Evolutionary conservation across 2,113 vertebrate species (phyloP), one percentile per base, ranked within the genome.

Genomic region (Phoenicopterus ruber): DNA sequence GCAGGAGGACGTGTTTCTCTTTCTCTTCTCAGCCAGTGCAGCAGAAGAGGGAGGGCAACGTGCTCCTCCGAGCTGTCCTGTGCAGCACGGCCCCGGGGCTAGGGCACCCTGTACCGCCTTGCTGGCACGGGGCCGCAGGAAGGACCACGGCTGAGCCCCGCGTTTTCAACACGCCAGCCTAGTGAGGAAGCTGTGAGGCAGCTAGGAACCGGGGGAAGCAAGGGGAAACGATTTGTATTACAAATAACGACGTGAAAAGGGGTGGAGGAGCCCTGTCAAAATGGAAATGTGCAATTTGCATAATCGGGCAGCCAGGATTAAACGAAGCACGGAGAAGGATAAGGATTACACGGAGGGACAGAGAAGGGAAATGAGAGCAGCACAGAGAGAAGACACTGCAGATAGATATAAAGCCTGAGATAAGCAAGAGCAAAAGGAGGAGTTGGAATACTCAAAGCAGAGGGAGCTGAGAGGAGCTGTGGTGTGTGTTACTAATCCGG

Each of bases 271-370:
- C 63, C 81, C 73, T 94, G 90, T 91, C 90, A 97, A 87, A 96
- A 98, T 96, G 95, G 95, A 97, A 97, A 95, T 95, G 90, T 67
- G 32, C 55, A 21, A 97, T 98, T 97, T 97, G 80, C 86, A 86
- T 97, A 96, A 96, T 95, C 86, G 95, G 96, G 90, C 90, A 89
- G 96, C 85, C 61, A 95, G 90, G 85, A 96, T 97, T 96, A 96
- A 91, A 92, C 1, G 59, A 94, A 85, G 71, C 84, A 78, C 59
- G 65, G 89, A 84, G 89, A 78, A 90, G 90, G 72, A 89, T 83
- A 90, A 94, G 83, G 89, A 94, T 88, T 92, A 95, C 17, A 38
- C 9, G 18, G 54, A 95, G 67, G 88, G 88, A 81, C 78, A 87
- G 86, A 76, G 80, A 80, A 77, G 67, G 55, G 50, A 93, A 86